Evolutionary conservation across 2,888 invertebrate species (phyloP).

Genomic region (Meteorus colon): DNA sequence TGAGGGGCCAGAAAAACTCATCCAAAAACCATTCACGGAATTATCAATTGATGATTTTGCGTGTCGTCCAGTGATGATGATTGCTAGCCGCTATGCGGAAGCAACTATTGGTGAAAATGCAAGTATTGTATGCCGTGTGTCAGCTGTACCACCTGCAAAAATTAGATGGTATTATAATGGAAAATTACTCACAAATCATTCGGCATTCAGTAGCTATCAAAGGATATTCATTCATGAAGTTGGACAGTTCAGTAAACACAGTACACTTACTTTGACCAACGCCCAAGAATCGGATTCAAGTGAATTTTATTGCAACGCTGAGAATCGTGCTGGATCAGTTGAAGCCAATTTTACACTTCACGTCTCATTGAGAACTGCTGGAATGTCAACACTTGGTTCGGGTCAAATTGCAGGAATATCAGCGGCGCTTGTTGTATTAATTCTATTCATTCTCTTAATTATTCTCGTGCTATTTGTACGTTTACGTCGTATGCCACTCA

Average conservation of each 20-base stretch:
- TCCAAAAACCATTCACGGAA: constrained; percentile 84
- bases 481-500: constrained; percentile 82
- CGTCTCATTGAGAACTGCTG: constrained; percentile 84
- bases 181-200: constrained; percentile 83
- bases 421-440: constrained; percentile 85
- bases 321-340: constrained; percentile 90
- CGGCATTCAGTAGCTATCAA: constrained; percentile 85
- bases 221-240: constrained; percentile 85
- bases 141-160: constrained; percentile 86
- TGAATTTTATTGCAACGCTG: constrained; percentile 92
- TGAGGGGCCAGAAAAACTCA: constrained; percentile 81
- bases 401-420: constrained; percentile 91
- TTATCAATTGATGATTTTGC: constrained; percentile 88
- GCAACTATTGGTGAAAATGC: constrained; percentile 89
- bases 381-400: constrained; percentile 87
- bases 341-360: constrained; percentile 93
- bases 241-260: constrained; percentile 84
- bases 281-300: constrained; percentile 88
- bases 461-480: constrained; percentile 84
- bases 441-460: constrained; percentile 83
- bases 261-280: constrained; percentile 85
- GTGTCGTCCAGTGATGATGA: constrained; percentile 87
- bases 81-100: constrained; percentile 84
- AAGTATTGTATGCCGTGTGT: constrained; percentile 86
- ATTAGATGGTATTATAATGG: constrained; percentile 94